These are phyloP conservation scores for Caenorhabditis sulstoni DNA, from an alignment of 2,888 invertebrate species.

Conservation along the genomic window DNA sequence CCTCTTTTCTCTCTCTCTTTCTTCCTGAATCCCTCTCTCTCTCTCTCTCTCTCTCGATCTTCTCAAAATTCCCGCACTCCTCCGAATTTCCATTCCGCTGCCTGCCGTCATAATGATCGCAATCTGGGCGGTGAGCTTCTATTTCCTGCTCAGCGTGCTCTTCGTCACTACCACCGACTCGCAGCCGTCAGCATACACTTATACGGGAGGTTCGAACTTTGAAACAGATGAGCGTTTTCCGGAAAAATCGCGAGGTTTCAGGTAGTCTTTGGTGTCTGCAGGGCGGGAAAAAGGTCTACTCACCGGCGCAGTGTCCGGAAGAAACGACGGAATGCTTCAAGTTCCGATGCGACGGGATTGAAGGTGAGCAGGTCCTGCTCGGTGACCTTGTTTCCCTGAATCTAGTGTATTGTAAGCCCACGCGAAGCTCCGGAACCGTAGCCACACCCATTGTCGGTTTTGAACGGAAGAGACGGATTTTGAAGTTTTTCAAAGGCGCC, in stretches of 20 bases:
- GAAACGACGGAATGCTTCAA: conserved; percentile 71
- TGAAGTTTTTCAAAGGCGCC: no score
- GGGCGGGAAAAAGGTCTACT: conserved; percentile 59
- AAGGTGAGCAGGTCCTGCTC: conserved; percentile 41
- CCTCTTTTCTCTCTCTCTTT: conserved; percentile 2
- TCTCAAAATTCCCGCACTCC: conserved; percentile 7
- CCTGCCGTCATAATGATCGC: not conserved
- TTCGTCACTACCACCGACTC: not conserved
- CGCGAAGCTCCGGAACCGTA: no score
- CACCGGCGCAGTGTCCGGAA: conserved; percentile 64
- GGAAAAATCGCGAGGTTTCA: not conserved
- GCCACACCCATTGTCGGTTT: no score
- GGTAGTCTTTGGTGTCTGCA: conserved; percentile 69
- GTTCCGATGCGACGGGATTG: conserved; percentile 63
- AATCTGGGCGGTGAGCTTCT: not conserved
- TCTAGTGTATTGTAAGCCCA: no score
- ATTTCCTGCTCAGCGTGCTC: conserved; percentile 1
- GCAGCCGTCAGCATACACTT: no score
- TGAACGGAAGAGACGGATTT: no score
- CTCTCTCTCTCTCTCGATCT: not conserved
- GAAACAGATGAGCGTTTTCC: no score
- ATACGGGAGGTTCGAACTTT: no score
- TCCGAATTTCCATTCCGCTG: not conserved
- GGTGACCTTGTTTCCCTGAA: not conserved
- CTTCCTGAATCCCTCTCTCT: not conserved